Percentiles rank a stretch among this genome's conserved stretches.
These are phyloP conservation scores for Anarhynchus alexandrinus DNA, from an alignment of 2,113 vertebrate species.

Conservation along the genomic window DNA sequence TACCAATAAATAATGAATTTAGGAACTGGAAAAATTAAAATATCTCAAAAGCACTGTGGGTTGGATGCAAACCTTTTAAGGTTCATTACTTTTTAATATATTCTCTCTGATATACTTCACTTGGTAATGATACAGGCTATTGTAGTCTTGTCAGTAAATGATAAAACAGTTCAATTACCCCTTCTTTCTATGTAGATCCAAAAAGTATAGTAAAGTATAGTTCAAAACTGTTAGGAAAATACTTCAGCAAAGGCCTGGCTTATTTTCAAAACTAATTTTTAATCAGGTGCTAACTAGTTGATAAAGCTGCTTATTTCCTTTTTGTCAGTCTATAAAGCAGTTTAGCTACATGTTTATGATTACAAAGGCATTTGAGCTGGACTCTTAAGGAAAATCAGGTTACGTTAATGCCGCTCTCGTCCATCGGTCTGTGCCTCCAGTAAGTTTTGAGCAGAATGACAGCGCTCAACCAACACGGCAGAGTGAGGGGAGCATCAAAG, in stretches of 20 bases:
- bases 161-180: slow-evolving; percentile 64
- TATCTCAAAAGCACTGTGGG: slow-evolving; percentile 16
- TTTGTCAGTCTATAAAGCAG: not conserved
- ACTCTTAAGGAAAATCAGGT: not conserved
- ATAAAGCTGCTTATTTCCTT: not conserved
- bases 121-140: slow-evolving; percentile 26
- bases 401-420: not conserved
- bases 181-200: slow-evolving; percentile 23
- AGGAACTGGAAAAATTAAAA: slow-evolving; percentile 37
- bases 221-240: slow-evolving; percentile 14
- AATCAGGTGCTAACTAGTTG: not conserved
- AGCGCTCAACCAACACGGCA: not conserved
- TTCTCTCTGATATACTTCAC: slow-evolving; percentile 58
- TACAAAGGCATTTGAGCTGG: not conserved
- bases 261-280: slow-evolving; percentile 5
- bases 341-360: not conserved
- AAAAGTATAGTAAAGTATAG: not conserved
- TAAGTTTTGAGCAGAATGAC: not conserved
- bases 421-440: not conserved
- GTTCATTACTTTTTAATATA: slow-evolving; percentile 66
- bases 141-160: slow-evolving; percentile 54
- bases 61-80: slow-evolving; percentile 61
- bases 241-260: not conserved
- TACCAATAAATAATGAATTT: slow-evolving; percentile 51
- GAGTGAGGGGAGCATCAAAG: not conserved